A percentile compares a stretch with the other conserved stretches of the same genome.
Evolutionary conservation across 1,140 invertebrate species (phyloP).

Genomic region (Megathymus violae): DNA sequence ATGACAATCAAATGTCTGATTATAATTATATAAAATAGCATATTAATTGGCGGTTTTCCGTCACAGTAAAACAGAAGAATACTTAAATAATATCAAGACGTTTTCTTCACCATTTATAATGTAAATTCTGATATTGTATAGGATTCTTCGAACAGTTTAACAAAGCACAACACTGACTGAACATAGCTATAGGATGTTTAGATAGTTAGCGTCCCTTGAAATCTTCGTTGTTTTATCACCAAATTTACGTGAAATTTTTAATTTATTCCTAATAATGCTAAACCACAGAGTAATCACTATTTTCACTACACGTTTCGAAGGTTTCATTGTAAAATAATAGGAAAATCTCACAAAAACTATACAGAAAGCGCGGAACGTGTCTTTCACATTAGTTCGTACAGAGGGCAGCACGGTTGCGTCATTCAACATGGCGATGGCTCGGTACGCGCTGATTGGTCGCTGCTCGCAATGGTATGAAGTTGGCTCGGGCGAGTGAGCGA

Average conservation of each 20-base stretch:
- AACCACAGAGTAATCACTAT: conserved; percentile 52
- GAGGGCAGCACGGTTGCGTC: conserved; percentile 56
- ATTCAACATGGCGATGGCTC: conserved; percentile 78
- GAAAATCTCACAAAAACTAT: conserved; percentile 75
- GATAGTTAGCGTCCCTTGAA: conserved; percentile 47
- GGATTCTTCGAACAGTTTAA: conserved; percentile 36
- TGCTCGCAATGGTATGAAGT: conserved; percentile 63
- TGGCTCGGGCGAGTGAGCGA: conserved; percentile 65
- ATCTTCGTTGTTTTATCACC: conserved; percentile 39
- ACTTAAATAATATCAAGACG: neutral
- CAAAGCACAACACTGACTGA: conserved; percentile 54
- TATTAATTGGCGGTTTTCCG: too few relatives aligned
- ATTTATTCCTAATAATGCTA: conserved; percentile 9
- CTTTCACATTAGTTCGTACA: conserved; percentile 59
- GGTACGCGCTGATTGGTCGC: conserved; percentile 59
- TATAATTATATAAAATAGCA: too few relatives aligned
- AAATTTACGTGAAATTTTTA: conserved; percentile 36
- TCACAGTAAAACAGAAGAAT: too few relatives aligned
- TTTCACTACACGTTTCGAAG: conserved; percentile 35
- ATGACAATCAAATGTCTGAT: too few relatives aligned
- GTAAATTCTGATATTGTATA: conserved; percentile 24
- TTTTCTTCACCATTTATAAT: conserved; percentile 1
- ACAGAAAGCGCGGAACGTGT: conserved; percentile 57
- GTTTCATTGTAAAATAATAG: conserved; percentile 43
- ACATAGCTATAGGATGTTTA: conserved; percentile 61